phyloP scores from a whole-genome alignment of 1,140 invertebrate species.

The Monomorium pharaonis region DNA sequence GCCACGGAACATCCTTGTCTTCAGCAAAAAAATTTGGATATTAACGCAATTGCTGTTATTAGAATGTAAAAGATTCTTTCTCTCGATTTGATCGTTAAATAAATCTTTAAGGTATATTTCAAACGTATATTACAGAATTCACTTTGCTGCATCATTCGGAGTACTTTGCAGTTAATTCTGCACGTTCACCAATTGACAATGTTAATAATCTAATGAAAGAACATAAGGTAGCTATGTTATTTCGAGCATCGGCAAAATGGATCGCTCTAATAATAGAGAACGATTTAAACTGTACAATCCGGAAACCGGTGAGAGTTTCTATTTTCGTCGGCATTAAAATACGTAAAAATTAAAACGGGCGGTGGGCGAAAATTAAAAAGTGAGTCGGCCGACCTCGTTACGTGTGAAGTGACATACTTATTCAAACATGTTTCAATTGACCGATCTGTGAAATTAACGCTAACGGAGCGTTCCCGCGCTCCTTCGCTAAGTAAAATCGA shows the following conservation, averaged over 20 bases:
- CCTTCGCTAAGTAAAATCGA: slow-evolving; percentile 59
- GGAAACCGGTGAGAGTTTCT: not conserved
- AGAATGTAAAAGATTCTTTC: not conserved
- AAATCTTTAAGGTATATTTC: not conserved
- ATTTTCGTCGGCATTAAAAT: not conserved
- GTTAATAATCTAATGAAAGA: not conserved
- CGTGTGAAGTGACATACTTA: slow-evolving; percentile 21
- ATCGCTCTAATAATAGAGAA: not conserved
- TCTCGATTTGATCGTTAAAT: not conserved
- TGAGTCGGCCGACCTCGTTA: slow-evolving; percentile 3
- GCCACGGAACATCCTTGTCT: slow-evolving; percentile 28
- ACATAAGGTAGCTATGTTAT: too few relatives aligned
- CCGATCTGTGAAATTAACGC: slow-evolving; percentile 38
- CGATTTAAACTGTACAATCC: not conserved
- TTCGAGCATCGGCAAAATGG: not conserved
- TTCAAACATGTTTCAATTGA: not conserved
- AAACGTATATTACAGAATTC: not conserved
- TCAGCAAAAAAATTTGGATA: slow-evolving; percentile 25
- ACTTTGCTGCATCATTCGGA: not conserved
- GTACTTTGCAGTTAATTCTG: not conserved
- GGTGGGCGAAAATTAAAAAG: not conserved
- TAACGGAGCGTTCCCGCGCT: not conserved
- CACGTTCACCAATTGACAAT: not conserved
- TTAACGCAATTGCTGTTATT: not conserved
- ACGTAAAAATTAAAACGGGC: not conserved